Evolutionary conservation across 2,888 invertebrate species (phyloP).

Genomic region (Sinotaia quadrata): DNA sequence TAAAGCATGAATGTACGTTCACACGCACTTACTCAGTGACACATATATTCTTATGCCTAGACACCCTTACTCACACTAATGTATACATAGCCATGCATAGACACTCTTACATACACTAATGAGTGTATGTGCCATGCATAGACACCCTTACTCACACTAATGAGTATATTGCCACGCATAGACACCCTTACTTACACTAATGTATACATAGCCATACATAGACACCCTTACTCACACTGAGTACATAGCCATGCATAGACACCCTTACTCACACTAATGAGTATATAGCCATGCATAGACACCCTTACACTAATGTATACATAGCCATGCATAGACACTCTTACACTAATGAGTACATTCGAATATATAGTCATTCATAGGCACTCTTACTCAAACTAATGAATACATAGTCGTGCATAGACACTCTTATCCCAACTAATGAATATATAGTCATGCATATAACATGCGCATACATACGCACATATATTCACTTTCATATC

Average conservation of each 20-base stretch:
- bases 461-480: conserved; percentile 3
- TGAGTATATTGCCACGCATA: not conserved
- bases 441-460: too few relatives aligned
- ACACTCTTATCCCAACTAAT: too few relatives aligned
- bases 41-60: conserved; percentile 9
- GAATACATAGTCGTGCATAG: not conserved
- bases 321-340: not conserved
- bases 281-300: conserved; percentile 1
- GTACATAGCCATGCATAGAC: not conserved
- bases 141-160: not conserved
- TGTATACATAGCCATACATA: conserved; percentile 4
- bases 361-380: not conserved
- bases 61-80: conserved; percentile 17
- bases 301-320: not conserved
- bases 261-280: conserved; percentile 3
- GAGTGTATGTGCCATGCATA: not conserved
- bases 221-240: not conserved
- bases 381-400: conserved; percentile 10
- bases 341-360: not conserved
- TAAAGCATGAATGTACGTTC: not conserved
- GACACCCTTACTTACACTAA: conserved; percentile 11
- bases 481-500: conserved; percentile 1
- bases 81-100: not conserved
- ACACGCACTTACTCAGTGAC: not conserved
- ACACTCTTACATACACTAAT: not conserved